Percentiles rank a stretch among this genome's conserved stretches.
Conservation (phyloP, 2,113 vertebrate genomes). For the Tragelaphus imberbis region DNA sequence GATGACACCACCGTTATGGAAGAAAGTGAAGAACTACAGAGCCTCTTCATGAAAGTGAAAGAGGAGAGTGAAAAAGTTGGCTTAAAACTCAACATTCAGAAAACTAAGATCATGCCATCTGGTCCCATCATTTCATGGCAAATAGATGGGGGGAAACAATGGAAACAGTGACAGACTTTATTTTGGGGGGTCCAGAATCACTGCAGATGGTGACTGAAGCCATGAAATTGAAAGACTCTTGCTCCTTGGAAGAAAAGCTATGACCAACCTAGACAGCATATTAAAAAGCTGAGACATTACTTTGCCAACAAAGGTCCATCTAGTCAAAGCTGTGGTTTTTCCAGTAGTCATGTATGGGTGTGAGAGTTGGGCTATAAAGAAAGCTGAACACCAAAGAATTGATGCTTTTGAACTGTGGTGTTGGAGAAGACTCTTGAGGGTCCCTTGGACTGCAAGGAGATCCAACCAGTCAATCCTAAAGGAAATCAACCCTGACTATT, state of each 20-base stretch:
- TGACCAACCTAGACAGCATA: neutral
- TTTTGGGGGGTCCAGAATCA: neutral
- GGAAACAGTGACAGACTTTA: neutral
- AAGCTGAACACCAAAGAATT: neutral
- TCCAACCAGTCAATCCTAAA: neutral
- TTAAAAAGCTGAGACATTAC: neutral
- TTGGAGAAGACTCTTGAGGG: neutral
- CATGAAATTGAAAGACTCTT: neutral
- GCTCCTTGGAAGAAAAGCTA: neutral
- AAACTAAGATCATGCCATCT: neutral
- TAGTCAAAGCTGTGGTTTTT: neutral
- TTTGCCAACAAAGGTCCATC: neutral
- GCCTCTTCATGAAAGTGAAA: neutral
- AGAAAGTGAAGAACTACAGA: neutral
- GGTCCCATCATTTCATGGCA: neutral
- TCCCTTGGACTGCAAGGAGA: neutral
- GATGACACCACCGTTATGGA: neutral
- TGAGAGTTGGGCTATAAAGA: neutral
- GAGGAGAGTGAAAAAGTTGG: neutral
- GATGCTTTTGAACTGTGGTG: neutral
- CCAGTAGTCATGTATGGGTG: neutral
- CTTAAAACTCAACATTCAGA: neutral
- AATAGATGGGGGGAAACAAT: neutral
- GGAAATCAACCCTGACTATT: neutral
- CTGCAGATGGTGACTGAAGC: neutral